These are phyloP conservation scores for Muscina levida DNA, from an alignment of 2,888 invertebrate genomes.

Conservation along the genomic window DNA sequence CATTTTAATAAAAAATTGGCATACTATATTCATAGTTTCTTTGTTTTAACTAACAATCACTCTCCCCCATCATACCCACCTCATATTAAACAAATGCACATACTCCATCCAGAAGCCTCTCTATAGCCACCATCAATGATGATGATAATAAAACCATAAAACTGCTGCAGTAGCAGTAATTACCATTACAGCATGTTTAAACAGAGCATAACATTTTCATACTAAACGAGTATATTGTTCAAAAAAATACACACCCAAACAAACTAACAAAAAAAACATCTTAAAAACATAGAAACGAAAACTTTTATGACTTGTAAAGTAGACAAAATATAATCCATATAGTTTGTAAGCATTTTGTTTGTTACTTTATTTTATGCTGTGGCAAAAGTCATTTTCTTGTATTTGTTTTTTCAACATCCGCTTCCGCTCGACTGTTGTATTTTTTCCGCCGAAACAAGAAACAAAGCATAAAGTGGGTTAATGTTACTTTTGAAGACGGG, in stretches of 20 bases:
- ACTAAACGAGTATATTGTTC: constrained; percentile 1
- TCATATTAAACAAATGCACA: background rate
- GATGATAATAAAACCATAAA: constrained; percentile 43
- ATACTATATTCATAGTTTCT: no score
- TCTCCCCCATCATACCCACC: background rate
- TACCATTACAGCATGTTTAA: constrained; percentile 21
- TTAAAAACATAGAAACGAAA: constrained; percentile 2
- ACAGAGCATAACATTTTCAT: constrained; percentile 28
- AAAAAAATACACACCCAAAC: background rate
- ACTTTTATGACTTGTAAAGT: constrained; percentile 33
- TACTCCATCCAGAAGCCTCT: background rate
- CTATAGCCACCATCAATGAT: background rate
- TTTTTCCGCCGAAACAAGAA: background rate
- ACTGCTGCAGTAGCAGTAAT: background rate
- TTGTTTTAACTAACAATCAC: no score
- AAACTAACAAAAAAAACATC: background rate
- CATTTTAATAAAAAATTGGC: no score
- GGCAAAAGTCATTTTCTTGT: constrained; percentile 14
- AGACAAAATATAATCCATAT: constrained; percentile 28
- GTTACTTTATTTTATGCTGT: background rate
- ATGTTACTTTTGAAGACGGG: constrained; percentile 35
- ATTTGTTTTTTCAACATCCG: constrained; percentile 46
- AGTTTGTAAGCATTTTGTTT: constrained; percentile 5
- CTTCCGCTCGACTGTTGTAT: constrained; percentile 25
- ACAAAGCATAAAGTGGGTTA: constrained; percentile 40